Evolutionary conservation across 1,140 invertebrate species (phyloP), one percentile per base, ranked within the genome.

Genomic region (Caenorhabditis remanei): DNA sequence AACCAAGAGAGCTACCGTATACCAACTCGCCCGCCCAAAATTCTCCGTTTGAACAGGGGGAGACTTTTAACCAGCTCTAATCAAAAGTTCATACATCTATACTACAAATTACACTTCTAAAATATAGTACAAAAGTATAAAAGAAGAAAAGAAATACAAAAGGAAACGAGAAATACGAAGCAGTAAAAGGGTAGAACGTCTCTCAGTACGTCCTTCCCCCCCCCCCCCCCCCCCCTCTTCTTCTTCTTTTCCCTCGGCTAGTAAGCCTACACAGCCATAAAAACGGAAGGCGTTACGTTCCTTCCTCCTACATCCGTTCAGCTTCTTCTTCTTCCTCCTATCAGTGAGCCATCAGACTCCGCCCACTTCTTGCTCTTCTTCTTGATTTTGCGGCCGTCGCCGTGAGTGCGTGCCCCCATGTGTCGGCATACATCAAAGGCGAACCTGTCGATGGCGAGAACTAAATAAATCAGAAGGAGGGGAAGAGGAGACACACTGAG

Each of bases 391-490:
- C 9, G 40, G n/a, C 65, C 65, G 14, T 71, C 41, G 40, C 65
- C 65, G 65, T 46, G 63, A 65, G 63, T 65, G 21, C 63, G 21
- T 13, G 50, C 9, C 9, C 9, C 16, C 50, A 13, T 53, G 7
- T 13, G 71, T 1, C 71, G 71, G 71, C 71, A 79, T 0, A 79
- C 71, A 24, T 79, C 71, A 79, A 79, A 79, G 71, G 71, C 71
- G 71, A 79, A 79, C 71, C 71, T 79, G 71, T 79, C 71, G 71
- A 79, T 79, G 67, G 71, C 71, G 71, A 79, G 71, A 79, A 79
- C 71, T 79, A 79, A 79, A 79, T 79, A 79, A 79, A 79, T 79
- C 71, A 79, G 71, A 50, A 7, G 9, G 7, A n/a, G 0, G 8
- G 16, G 19, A 4, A 7, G 8, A 7, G 71, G 24, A 46, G n/a